Conservation (phyloP, 2,113 vertebrate species). For the Vimba vimba region DNA sequence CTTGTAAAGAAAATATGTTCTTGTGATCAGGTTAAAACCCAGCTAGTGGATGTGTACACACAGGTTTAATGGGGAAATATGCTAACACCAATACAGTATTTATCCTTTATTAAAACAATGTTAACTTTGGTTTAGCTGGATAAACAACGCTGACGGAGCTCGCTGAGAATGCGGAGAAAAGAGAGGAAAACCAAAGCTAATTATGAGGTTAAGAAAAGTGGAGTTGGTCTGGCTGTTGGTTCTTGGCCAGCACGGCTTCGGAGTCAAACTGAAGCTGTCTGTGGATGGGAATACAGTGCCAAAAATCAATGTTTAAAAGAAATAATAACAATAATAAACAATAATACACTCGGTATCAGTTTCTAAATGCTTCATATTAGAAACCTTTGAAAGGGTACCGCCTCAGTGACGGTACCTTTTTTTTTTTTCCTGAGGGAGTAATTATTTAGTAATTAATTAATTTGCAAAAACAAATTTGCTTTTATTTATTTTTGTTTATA, state of each 20-base stretch:
- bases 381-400: no score
- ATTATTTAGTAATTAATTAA: not conserved
- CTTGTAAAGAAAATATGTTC: conserved; percentile 48
- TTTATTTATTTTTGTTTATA: not conserved
- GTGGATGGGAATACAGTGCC: conserved; percentile 59
- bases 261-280: conserved; percentile 69
- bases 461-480: not conserved
- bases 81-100: conserved; percentile 34
- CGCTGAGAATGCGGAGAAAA: conserved; percentile 28
- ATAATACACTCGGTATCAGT: not conserved
- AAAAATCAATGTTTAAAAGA: not conserved
- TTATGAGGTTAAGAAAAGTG: conserved; percentile 54
- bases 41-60: conserved; percentile 39
- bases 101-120: conserved; percentile 19
- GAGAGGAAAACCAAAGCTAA: conserved; percentile 52
- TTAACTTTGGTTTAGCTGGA: conserved; percentile 43
- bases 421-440: no score
- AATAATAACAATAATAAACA: not conserved
- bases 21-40: conserved; percentile 32
- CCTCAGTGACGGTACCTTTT: no score
- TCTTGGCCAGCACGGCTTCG: conserved; percentile 60
- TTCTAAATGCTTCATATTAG: no score
- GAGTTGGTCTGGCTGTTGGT: conserved; percentile 58
- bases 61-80: conserved; percentile 35
- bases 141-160: conserved; percentile 35